Evolutionary conservation across 1,140 invertebrate species (phyloP).

Genomic region (Rhopalosiphum maidis): DNA sequence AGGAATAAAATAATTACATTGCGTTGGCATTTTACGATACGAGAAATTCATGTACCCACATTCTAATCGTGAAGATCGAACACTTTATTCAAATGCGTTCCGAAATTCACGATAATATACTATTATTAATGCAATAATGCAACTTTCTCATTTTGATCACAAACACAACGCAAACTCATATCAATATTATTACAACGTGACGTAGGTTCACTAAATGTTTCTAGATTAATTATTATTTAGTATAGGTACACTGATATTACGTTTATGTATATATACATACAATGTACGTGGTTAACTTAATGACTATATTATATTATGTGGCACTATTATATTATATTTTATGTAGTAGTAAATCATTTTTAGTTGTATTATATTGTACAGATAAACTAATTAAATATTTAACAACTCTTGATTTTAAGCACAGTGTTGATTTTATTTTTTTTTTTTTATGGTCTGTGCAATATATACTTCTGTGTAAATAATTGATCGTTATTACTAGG

Average conservation of each 20-base stretch:
- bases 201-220: neutral
- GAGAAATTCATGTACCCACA: neutral
- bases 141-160: neutral
- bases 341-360: conserved; percentile 2
- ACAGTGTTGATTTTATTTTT: neutral
- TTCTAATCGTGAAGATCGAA: neutral
- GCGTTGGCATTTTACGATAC: neutral
- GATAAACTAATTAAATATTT: neutral
- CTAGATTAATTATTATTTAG: neutral
- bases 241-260: neutral
- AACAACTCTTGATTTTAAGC: neutral
- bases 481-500: neutral
- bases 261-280: neutral
- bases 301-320: neutral
- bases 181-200: neutral
- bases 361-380: neutral
- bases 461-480: neutral
- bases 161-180: neutral
- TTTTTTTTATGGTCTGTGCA: neutral
- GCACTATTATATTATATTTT: neutral
- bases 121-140: neutral
- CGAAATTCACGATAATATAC: neutral
- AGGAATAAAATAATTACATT: neutral
- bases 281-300: neutral
- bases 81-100: neutral